Evolutionary conservation across 2,888 invertebrate genomes (phyloP), one percentile per base, ranked within the genome.

Genomic region (Agrilus cyanescens): DNA sequence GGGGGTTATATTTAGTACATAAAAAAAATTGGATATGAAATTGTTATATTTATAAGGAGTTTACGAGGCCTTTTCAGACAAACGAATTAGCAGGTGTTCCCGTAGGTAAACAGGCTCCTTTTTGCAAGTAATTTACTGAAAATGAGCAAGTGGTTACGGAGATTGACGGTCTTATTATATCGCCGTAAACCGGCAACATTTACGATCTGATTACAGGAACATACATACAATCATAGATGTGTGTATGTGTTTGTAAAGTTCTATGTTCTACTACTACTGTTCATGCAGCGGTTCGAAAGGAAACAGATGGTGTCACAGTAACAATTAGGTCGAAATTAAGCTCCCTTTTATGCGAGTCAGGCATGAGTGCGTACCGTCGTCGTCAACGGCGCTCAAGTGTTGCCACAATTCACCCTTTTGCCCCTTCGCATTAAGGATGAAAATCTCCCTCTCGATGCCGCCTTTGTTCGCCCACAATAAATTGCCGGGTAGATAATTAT

Each of bases 231-330:
- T 25, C 25, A 25, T 25, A 25, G 2, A 25, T 10, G 6, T 20
- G 5, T 20, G 20, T 55, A 55, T 53, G 52, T 54, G 55, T 54
- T 51, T 51, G 47, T 56, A 56, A 57, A 54, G 55, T 52, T 56
- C 55, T 57, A 54, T 55, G 51, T 53, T 46, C 51, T 50, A 56
- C 53, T 57, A 56, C 55, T 53, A 53, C 55, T 52, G 44, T 49
- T 51, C 48, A 53, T 48, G 40, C 46, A 43, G 40, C 48, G 40
- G 50, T 46, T 53, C 54, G 60, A 65, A 65, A 66, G 66, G 65
- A 67, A 67, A 63, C 66, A 67, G 66, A 67, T 67, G 66, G 65
- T 67, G 67, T 66, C 62, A 61, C 61, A 60, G 62, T 61, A 63
- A 65, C 66, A 67, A 67, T 67, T 67, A 67, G 59, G 62, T 58